Evolutionary conservation across 1,140 invertebrate species (phyloP).

Genomic region (Cydia pomonella): DNA sequence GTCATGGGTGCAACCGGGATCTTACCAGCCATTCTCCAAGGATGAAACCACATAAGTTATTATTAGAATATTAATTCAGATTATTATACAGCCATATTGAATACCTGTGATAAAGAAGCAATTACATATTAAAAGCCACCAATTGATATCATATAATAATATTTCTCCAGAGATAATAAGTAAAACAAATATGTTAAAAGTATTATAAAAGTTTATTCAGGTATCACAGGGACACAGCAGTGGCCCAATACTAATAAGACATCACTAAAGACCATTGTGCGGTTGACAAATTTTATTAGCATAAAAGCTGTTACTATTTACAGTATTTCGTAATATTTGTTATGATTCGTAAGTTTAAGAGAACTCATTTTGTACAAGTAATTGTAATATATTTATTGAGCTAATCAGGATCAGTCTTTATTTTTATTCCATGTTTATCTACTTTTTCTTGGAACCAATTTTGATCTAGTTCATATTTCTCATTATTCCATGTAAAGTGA

Average conservation of each 20-base stretch:
- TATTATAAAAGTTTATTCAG: conserved; percentile 8
- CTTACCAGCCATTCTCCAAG: conserved; percentile 86
- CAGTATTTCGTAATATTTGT: conserved; percentile 8
- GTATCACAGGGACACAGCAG: conserved; percentile 14
- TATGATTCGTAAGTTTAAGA: background rate
- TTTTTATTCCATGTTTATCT: conserved; percentile 59
- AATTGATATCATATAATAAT: conserved; percentile 1
- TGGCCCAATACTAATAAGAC: background rate
- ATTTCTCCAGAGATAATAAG: background rate
- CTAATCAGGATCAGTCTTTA: conserved; percentile 53
- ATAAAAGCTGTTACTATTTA: background rate
- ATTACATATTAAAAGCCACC: conserved; percentile 7
- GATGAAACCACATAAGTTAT: conserved; percentile 57
- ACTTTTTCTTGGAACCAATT: conserved; percentile 81
- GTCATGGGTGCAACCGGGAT: conserved; percentile 89
- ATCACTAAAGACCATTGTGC: background rate
- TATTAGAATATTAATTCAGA: conserved; percentile 34
- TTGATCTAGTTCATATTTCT: conserved; percentile 82
- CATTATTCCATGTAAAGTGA: conserved; percentile 85
- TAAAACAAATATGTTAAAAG: background rate
- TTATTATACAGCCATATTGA: conserved; percentile 45
- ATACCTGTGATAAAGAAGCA: conserved; percentile 48
- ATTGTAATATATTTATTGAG: conserved; percentile 14
- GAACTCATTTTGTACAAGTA: conserved; percentile 28
- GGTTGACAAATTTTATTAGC: background rate